A percentile compares a stretch with the other conserved stretches of the same genome.
These are phyloP conservation scores for Leptura quadrifasciata DNA, from an alignment of 2,888 invertebrate species.

Conservation along the genomic window DNA sequence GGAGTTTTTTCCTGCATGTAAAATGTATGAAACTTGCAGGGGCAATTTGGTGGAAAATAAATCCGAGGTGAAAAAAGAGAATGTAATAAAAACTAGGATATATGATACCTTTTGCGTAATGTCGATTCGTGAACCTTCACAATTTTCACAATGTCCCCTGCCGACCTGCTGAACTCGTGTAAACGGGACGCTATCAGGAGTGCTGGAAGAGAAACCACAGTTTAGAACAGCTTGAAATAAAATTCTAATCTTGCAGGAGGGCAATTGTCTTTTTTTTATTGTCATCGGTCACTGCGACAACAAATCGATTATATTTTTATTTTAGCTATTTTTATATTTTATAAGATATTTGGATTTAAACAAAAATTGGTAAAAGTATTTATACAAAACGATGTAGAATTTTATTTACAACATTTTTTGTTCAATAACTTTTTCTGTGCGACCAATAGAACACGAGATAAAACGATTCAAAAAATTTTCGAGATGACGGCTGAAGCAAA, in stretches of 20 bases:
- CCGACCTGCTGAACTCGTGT: constrained; percentile 92
- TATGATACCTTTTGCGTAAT: constrained; percentile 84
- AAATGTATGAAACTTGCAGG: background rate
- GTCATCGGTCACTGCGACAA: too few species aligned
- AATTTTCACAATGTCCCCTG: constrained; percentile 92
- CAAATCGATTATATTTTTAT: too few species aligned
- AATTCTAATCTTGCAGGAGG: background rate
- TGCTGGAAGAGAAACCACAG: constrained; percentile 77
- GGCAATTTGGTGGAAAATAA: constrained; percentile 1
- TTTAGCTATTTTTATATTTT: too few species aligned
- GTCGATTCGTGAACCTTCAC: constrained; percentile 97
- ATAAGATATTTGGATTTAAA: too few species aligned
- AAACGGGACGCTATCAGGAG: constrained; percentile 94
- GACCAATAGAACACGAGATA: too few species aligned
- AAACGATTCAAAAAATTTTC: too few species aligned
- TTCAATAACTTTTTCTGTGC: too few species aligned
- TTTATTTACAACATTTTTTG: too few species aligned
- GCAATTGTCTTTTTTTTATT: too few species aligned
- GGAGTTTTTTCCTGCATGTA: constrained; percentile 12
- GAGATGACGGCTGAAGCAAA: too few species aligned
- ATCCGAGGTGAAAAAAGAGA: background rate
- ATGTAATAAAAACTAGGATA: constrained; percentile 11
- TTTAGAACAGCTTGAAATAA: constrained; percentile 11
- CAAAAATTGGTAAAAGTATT: too few species aligned
- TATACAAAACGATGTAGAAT: too few species aligned